A percentile compares a stretch with the other conserved stretches of the same genome.
Evolutionary conservation across 2,113 vertebrate species (phyloP).

Genomic region (Pristiophorus japonicus): DNA sequence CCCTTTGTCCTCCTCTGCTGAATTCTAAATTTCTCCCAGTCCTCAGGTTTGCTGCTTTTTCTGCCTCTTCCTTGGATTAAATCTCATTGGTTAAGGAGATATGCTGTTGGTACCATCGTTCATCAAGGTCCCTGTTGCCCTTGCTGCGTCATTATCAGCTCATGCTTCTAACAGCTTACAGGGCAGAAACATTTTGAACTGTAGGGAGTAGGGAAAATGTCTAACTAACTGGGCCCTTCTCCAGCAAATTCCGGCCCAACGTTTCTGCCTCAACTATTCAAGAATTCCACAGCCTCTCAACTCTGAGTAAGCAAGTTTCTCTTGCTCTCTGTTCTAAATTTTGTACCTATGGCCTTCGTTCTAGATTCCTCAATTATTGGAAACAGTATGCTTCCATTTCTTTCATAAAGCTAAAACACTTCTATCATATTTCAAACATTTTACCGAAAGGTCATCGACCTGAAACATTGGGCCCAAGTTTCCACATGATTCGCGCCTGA

Average conservation of each 20-base stretch:
- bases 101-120: not conserved
- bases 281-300: not conserved
- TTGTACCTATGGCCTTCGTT: not conserved
- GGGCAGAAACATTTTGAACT: not conserved
- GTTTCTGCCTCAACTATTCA: not conserved
- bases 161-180: not conserved
- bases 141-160: not conserved
- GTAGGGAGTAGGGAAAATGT: not conserved
- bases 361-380: not conserved
- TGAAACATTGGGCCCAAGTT: too few species aligned
- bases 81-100: not conserved
- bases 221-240: not conserved
- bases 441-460: too few species aligned
- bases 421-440: too few species aligned
- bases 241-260: not conserved
- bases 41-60: too few species aligned
- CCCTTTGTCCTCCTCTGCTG: too few species aligned
- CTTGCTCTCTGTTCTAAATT: not conserved
- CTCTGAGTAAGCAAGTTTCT: not conserved
- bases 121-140: not conserved
- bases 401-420: not conserved
- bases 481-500: too few species aligned
- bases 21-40: too few species aligned
- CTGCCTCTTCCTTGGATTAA: too few species aligned
- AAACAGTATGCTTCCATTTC: not conserved